phyloP scores from a whole-genome alignment of 1,140 invertebrate species.

The Tetramorium parvispinum region DNA sequence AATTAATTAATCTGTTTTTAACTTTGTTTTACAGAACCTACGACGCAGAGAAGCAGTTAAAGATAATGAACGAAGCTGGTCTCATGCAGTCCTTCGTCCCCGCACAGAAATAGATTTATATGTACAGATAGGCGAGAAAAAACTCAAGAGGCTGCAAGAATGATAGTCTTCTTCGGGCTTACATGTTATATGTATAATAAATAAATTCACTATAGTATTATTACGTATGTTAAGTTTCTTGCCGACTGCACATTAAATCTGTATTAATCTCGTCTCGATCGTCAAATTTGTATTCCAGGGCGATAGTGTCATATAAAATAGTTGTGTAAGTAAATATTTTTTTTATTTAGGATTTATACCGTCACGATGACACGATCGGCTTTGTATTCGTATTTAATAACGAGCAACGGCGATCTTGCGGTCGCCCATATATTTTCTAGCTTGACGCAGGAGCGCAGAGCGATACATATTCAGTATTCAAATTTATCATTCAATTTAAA shows the following conservation, averaged over 20 bases:
- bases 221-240: slow-evolving; percentile 1
- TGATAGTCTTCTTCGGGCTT: slow-evolving; percentile 29
- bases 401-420: neutral
- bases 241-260: neutral
- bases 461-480: slow-evolving; percentile 30
- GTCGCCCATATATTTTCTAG: neutral
- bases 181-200: slow-evolving; percentile 31
- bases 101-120: slow-evolving; percentile 45
- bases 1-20: neutral
- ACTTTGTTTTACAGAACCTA: slow-evolving; percentile 40
- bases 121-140: slow-evolving; percentile 47
- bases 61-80: slow-evolving; percentile 83
- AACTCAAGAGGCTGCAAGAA: slow-evolving; percentile 11
- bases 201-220: slow-evolving; percentile 27
- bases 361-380: neutral
- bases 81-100: slow-evolving; percentile 80
- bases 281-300: neutral
- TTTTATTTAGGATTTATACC: neutral
- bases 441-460: neutral
- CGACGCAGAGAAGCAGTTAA: slow-evolving; percentile 23
- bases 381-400: neutral
- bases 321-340: neutral
- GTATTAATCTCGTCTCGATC: neutral
- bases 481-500: slow-evolving; percentile 22
- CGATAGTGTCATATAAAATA: neutral